Conservation (phyloP, 2,888 invertebrate species). For the Oxytorus armatus region DNA sequence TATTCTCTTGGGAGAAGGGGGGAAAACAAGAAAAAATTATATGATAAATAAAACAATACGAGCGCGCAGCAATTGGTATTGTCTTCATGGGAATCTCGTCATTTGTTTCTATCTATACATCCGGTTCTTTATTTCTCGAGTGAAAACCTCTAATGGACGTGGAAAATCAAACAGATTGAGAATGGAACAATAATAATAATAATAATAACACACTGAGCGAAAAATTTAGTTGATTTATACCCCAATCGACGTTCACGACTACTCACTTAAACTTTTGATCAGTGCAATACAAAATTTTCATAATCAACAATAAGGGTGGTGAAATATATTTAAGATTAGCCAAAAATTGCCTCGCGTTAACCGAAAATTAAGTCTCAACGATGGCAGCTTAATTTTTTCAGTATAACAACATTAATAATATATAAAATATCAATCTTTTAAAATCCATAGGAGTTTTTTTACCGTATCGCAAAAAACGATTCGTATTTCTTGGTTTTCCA, state of each 20-base stretch:
- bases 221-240: background rate
- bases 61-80: conserved; percentile 35
- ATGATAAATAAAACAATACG: conserved; percentile 45
- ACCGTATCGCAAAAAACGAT: background rate
- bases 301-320: no score
- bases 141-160: conserved; percentile 61
- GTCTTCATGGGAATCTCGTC: no score
- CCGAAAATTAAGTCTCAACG: background rate
- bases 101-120: conserved; percentile 25
- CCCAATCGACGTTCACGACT: background rate
- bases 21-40: conserved; percentile 46
- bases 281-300: no score
- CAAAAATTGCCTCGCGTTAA: background rate
- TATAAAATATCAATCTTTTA: background rate
- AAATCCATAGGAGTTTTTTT: background rate
- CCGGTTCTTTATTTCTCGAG: conserved; percentile 41
- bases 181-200: background rate
- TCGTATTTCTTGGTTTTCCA: conserved; percentile 19
- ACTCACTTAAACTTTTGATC: no score
- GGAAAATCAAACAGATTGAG: conserved; percentile 34
- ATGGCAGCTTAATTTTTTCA: background rate
- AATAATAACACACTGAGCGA: background rate
- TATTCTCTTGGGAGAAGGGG: conserved; percentile 18
- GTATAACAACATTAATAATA: background rate
- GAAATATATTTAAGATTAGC: no score